Evolutionary conservation across 2,113 vertebrate species (phyloP), one percentile per base, ranked within the genome.

Genomic region (Vimba vimba): DNA sequence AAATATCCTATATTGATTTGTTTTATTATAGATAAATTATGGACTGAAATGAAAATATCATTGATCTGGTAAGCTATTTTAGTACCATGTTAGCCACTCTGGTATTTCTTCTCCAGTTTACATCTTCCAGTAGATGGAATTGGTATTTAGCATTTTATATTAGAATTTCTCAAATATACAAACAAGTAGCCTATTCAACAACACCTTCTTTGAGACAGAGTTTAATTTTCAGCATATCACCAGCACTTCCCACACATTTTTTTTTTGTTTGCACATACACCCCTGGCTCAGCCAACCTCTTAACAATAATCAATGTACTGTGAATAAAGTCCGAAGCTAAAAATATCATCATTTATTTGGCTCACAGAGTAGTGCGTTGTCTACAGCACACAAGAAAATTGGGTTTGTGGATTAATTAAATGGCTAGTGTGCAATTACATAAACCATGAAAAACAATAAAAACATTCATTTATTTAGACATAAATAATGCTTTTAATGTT

Each of bases 181-280:
- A 23, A 23, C 3, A 55, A 59, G 52, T 8, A 43, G 7, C 39
- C 39, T 43, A 10, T 27, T 43, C 15, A 79, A 43, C 21, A 60
- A 45, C 19, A 80, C 15, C 9, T 27, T 30, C n/a, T 80, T 64
- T 62, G 57, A 80, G 3, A 39, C 36, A 1, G 17, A 59, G 33
- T 25, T 43, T 25, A 8, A 25, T 45, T 79, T 60, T 80, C 9
- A 57, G 27, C 27, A 78, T 78, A 45, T 45, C 36, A 45, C 59
- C 10, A 15, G n/a, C 59, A 80, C 78, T 80, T 80, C 78, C 78
- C 78, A 80, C 78, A 64, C 59, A 27, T 62, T 33, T 4, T 33
- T 45, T 17, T 13, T 33, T 11, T 25, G 1, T 60, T 43, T 62
- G 11, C 33, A 60, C 27, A 71, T 39, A 25, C 13, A 74, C 39